Percentiles rank a stretch among this genome's conserved stretches.
These are phyloP conservation scores for Prunella fulvescens DNA, from an alignment of 2,113 vertebrate genomes.

Conservation along the genomic window DNA sequence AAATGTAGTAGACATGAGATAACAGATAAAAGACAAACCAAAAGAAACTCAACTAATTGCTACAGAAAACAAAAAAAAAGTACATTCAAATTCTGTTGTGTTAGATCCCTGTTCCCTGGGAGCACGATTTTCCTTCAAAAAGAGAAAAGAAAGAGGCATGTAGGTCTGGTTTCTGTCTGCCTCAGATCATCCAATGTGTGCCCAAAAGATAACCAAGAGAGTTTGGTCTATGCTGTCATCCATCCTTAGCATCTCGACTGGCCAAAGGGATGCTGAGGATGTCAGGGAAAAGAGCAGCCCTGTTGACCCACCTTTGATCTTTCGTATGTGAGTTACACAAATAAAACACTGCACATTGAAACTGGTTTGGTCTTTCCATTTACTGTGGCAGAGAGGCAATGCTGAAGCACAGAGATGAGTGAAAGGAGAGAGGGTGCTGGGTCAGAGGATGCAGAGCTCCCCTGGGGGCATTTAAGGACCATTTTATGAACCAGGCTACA, in stretches of 20 bases:
- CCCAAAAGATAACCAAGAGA: constrained; percentile 1
- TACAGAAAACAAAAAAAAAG: neutral
- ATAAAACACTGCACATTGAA: neutral
- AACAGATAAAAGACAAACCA: neutral
- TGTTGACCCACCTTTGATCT: constrained; percentile 22
- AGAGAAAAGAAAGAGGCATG: neutral
- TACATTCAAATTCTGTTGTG: neutral
- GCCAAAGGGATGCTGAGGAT: neutral
- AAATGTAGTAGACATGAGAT: neutral
- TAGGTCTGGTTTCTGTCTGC: constrained; percentile 20
- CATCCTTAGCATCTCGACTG: neutral
- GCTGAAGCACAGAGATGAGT: neutral
- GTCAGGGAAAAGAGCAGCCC: neutral
- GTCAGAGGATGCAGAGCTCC: neutral
- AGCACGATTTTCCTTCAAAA: neutral
- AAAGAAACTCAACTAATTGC: neutral
- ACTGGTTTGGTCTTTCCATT: neutral
- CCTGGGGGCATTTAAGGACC: neutral
- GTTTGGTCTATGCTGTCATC: neutral
- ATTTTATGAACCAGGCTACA: neutral
- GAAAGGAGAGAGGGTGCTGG: neutral
- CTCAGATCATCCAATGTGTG: neutral
- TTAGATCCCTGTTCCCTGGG: neutral
- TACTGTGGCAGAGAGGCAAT: neutral
- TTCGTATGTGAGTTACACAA: neutral